These are phyloP conservation scores for Tinamus guttatus DNA, from an alignment of 2,113 vertebrate species.

Conservation along the genomic window DNA sequence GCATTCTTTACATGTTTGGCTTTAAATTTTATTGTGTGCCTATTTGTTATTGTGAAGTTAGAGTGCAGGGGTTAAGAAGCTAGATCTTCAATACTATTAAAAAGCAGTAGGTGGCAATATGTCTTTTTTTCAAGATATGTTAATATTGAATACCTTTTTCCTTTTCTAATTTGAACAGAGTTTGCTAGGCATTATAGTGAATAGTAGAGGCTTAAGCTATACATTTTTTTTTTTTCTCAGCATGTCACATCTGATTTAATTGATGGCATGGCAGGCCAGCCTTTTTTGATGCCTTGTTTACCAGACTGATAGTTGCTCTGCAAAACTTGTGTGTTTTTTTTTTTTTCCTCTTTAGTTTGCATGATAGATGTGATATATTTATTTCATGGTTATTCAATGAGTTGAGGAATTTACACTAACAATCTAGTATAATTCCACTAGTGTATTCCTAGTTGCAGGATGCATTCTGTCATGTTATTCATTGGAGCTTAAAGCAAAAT, in stretches of 20 bases:
- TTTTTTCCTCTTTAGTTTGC: not conserved
- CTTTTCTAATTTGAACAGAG: not conserved
- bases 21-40: not conserved
- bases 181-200: not conserved
- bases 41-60: not conserved
- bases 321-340: not conserved
- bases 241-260: not conserved
- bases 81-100: not conserved
- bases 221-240: not conserved
- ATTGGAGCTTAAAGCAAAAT: not conserved
- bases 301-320: not conserved
- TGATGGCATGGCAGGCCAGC: fast-evolving
- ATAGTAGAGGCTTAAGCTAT: not conserved
- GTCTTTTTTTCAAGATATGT: not conserved
- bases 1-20: not conserved
- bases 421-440: not conserved
- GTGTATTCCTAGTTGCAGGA: not conserved
- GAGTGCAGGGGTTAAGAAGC: not conserved
- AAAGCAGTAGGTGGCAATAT: not conserved
- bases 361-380: not conserved
- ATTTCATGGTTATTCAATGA: not conserved
- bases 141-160: not conserved
- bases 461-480: not conserved
- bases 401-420: not conserved
- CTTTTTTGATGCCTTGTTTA: not conserved